Conservation (phyloP, 2,888 invertebrate genomes). For the Aromia moschata region DNA sequence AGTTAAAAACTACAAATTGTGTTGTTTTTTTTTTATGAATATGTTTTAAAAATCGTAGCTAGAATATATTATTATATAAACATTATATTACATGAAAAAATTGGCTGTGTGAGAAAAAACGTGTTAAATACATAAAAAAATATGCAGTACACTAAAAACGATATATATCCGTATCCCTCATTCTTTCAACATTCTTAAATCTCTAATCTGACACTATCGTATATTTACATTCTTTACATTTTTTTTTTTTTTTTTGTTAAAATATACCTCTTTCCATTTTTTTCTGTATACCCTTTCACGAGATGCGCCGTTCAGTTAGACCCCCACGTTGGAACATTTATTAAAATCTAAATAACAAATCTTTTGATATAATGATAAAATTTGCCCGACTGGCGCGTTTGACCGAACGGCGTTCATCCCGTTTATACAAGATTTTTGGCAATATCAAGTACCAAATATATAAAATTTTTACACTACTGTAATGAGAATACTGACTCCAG, state of each 20-base stretch:
- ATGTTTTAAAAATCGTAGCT: conserved; percentile 45
- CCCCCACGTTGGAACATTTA: neutral
- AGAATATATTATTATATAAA: conserved; percentile 47
- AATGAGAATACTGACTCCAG: conserved; percentile 48
- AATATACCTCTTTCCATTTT: conserved; percentile 46
- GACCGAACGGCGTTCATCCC: conserved; percentile 13
- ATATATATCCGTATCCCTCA: conserved; percentile 46
- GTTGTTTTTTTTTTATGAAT: conserved; percentile 43
- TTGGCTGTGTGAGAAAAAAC: conserved; percentile 47
- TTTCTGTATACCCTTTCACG: conserved; percentile 42
- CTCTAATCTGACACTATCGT: conserved; percentile 50
- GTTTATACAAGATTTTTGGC: conserved; percentile 36
- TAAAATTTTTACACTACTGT: conserved; percentile 46
- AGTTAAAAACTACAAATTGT: conserved; percentile 23
- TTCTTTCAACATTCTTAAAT: conserved; percentile 50
- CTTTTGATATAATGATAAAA: conserved; percentile 25
- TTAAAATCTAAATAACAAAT: conserved; percentile 9
- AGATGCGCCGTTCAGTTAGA: conserved; percentile 9
- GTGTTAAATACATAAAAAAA: conserved; percentile 46
- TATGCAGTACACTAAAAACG: conserved; percentile 46
- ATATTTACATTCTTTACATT: conserved; percentile 47
- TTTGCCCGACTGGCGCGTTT: neutral
- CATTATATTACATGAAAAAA: conserved; percentile 50
- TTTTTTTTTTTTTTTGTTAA: conserved; percentile 39
- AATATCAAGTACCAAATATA: conserved; percentile 48